Percentiles rank a stretch among this genome's conserved stretches.
phyloP scores from a whole-genome alignment of 2,113 vertebrate species.

The Thermophis baileyi region DNA sequence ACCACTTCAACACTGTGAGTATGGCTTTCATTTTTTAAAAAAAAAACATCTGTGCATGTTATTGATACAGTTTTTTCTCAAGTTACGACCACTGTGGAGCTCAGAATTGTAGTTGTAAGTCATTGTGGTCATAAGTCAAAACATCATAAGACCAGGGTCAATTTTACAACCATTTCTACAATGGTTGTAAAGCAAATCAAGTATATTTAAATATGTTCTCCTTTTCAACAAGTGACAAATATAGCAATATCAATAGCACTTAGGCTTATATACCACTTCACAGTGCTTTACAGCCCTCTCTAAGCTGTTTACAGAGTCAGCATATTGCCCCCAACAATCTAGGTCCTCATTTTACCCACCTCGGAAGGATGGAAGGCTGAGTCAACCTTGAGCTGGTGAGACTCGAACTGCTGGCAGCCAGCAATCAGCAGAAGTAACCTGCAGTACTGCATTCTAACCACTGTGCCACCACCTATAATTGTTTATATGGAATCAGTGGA shows the following conservation, averaged over 20 bases:
- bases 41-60: not conserved
- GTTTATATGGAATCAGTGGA: not conserved
- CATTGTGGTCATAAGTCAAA: not conserved
- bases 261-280: too few species aligned
- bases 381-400: too few species aligned
- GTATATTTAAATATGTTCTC: not conserved
- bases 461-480: too few species aligned
- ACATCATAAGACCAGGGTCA: not conserved
- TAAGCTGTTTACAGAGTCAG: too few species aligned
- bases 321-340: too few species aligned
- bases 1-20: conserved; percentile 87
- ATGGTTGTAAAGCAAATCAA: not conserved
- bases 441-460: too few species aligned
- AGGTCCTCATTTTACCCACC: too few species aligned
- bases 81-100: not conserved
- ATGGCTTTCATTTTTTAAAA: not conserved
- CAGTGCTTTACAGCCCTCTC: too few species aligned
- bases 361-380: too few species aligned
- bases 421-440: too few species aligned
- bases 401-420: too few species aligned
- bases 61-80: not conserved
- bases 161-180: not conserved
- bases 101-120: not conserved
- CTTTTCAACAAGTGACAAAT: not conserved
- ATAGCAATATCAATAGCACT: too few species aligned